Evolutionary conservation across 2,888 invertebrate species (phyloP).

Genomic region (Stramonita haemastoma): DNA sequence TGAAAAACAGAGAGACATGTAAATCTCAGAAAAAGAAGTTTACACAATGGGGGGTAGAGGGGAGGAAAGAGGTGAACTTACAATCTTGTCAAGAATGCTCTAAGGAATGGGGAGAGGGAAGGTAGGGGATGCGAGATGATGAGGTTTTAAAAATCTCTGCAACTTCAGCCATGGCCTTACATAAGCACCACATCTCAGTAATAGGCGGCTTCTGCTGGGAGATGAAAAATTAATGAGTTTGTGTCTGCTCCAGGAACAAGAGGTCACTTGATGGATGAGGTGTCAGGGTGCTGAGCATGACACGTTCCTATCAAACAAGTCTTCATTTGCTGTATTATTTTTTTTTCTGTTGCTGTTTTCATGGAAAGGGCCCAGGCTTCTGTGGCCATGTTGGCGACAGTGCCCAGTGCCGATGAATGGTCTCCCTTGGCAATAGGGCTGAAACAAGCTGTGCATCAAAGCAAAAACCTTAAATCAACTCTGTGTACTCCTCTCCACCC

Average conservation of each 20-base stretch:
- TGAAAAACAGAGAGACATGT: neutral
- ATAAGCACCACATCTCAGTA: neutral
- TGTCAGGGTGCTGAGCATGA: constrained; percentile 38
- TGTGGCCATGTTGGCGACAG: constrained; percentile 15
- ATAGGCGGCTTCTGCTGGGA: constrained; percentile 38
- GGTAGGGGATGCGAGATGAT: no score
- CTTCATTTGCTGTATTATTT: constrained; percentile 15
- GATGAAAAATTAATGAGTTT: constrained; percentile 51
- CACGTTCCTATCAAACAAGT: constrained; percentile 44
- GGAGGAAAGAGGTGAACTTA: no score
- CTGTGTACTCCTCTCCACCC: neutral
- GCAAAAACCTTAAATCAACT: constrained; percentile 26
- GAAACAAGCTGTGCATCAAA: constrained; percentile 29
- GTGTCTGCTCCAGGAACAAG: constrained; percentile 45
- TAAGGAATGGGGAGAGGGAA: no score
- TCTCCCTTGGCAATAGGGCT: constrained; percentile 29
- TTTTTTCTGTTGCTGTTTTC: constrained; percentile 29
- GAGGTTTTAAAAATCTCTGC: neutral
- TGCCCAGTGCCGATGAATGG: constrained; percentile 7
- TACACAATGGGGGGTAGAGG: neutral
- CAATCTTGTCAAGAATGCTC: no score
- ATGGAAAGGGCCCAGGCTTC: constrained; percentile 14
- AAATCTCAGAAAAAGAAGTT: neutral
- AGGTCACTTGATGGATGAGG: constrained; percentile 45
- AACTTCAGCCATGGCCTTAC: neutral